Base-by-base conservation (phyloP, 2,113 vertebrate species). In the Ariopsis seemanni region DNA sequence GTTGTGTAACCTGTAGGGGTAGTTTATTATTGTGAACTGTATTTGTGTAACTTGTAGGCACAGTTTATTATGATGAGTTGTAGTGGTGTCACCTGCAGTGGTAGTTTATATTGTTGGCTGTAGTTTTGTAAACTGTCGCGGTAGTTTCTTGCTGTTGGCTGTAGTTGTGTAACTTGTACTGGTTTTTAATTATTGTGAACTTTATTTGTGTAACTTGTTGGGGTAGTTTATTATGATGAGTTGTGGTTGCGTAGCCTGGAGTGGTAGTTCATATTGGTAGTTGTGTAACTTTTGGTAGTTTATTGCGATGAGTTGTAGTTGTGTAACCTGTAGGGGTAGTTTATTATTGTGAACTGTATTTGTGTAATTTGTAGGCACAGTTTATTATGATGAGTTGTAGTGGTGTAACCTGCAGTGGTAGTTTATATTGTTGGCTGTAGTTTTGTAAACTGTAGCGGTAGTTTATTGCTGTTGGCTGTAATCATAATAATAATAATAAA, bases 241-340 rank as follows among this genome's bases (percentile, higher is more conserved):
- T 3, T 42, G 34, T 42, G 34, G 34, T 42, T 42, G 34, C 3
- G 2, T 42, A 42, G 34, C 34, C 34, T 42, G 34, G 34, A 42
- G 34, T 42, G 34, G 34, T 42, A 42, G 34, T 42, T 42, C 34
- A 34, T 34, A 34, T 34, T 34, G 34, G 34, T 42, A 42, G 34
- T n/a, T n/a, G n/a, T n/a, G 34, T 42, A 1, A 65, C 25, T 8
- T 50, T 48, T 78, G 50, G 75, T 78, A 53, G 50, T 57, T 79
- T 25, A 27, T n/a, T 52, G 67, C 15, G 22, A 25, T 52, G 7
- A 25, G 9, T 12, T 78, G 18, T 69, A 22, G 15, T 10, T 83
- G 30, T 71, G 63, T 69, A 67, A 95, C 96, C 96, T 97, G 88
- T 92, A 94, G 93, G 96, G 95, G 91, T 96, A 96, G 94, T 94